Base-by-base conservation (phyloP, 1,140 invertebrate genomes). In the Hydropsyche tenuis region DNA sequence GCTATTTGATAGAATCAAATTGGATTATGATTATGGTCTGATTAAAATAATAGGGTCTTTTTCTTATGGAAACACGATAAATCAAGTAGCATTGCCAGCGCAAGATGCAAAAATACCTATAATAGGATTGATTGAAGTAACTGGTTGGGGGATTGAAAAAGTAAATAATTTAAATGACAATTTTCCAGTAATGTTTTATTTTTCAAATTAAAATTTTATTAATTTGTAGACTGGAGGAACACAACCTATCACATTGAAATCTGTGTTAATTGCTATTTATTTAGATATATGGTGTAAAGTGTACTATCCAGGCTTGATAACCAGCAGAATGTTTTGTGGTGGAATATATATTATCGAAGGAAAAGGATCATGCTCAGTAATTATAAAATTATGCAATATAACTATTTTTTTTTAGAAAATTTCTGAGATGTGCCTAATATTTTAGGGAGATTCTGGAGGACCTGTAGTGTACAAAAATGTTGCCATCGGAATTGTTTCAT, bases 321-420 rank as follows among this genome's bases (percentile, higher is more conserved):
- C 83, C 0, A 74, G 72, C 23, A 81, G 84, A 69, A 85, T 85
- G 84, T 85, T 85, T 75, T 85, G 84, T 65, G 83, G 82, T 0
- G 83, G 84, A 68, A 83, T 83, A 71, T 83, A 85, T 74, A 78
- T 85, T 7, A 82, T 85, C 1, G 83, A 82, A 53, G 83, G 83
- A 5, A 83, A 82, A 0, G 84, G 83, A 27, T 83, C 82, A 25
- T 85, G 83, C 79, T 83, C 84, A 82, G 84, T 85, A 63, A 64
- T 27, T 27, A 60, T 27, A 48, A 37, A 37, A 37, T 3, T 9
- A 4, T 37, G 30, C 30, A 37, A 37, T n/a, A 20, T 48, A 6
- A 37, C 9, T 37, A 37, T 9, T 37, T 37, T 4, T 4, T 37
- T 4, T 37, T 37, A 37, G 30, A 37, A 37, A 4, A 9, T 37